Evolutionary conservation across 2,797 vertebrate species (phyloP), one percentile per base, ranked within the genome.

Genomic region (Bryconaethiops microstoma): DNA sequence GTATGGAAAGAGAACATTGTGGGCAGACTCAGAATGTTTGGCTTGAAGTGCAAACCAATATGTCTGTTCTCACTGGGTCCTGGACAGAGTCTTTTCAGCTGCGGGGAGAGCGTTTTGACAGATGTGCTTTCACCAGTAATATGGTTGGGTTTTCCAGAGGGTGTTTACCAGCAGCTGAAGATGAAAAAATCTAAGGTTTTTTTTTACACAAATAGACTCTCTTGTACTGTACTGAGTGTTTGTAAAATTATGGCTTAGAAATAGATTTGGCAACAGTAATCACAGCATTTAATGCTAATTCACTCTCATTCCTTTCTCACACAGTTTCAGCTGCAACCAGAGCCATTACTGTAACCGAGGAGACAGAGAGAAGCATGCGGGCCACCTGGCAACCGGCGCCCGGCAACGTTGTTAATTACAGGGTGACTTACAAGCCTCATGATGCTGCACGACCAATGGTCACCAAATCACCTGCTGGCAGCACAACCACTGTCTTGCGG

Each of bases 281-380:
- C 19, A 45, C n/a, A 71, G 59, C 35, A 62, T 79, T 71, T 52
- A 64, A 70, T 76, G 84, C 76, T 81, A 80, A 79, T 81, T 77
- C 19, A 60, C 59, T 65, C 25, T 57, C 72, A 54, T 71, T 60
- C 39, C 67, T 80, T 81, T 71, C 14, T 29, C 57, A 57, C 14
- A 54, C 90, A 99, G 98, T 97, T 83, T 97, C 97, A 9, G 94
- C 93, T 45, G 91, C 91, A 82, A 93, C 92, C 77, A 96, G 92
- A 92, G 88, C 50, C 17, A 92, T 99, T 83, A 94, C 60, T 17
- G 96, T 99, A 39, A 95, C 96, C 6, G 96, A 98, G 14, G 97
- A 99, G 91, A 98, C 96, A 0, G 97, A 98, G 90, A 96, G 91
- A 81, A 94, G 90, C 76, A 96, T 99, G 96, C 96, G 95, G 89